phyloP scores from a whole-genome alignment of 2,797 vertebrate genomes.

The Leptodactylus fallax region DNA sequence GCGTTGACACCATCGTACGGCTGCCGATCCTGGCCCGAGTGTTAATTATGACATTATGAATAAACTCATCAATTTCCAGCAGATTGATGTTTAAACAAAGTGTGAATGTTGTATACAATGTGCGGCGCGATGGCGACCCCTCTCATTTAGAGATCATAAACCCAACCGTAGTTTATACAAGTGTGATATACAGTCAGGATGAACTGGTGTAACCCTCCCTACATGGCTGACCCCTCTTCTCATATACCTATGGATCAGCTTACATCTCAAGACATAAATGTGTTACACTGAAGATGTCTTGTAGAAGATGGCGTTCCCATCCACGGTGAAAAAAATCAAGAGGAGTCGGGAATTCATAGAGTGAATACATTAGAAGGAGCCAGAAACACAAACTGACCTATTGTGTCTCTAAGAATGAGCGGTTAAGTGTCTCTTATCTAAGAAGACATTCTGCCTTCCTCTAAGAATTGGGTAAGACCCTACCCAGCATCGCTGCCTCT shows the following conservation, averaged over 20 bases:
- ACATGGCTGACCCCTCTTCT: slow-evolving; percentile 18
- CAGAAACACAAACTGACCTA: not conserved
- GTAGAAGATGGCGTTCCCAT: not conserved
- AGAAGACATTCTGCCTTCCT: slow-evolving; percentile 8
- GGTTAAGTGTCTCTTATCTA: slow-evolving; percentile 38
- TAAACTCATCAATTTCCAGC: slow-evolving; percentile 41
- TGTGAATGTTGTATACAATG: slow-evolving; percentile 38
- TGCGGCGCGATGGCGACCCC: slow-evolving; percentile 1
- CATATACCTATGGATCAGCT: not conserved
- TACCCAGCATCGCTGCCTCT: not conserved
- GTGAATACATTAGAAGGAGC: too few relatives aligned
- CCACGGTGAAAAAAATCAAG: not conserved
- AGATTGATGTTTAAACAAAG: slow-evolving; percentile 58
- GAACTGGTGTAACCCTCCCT: slow-evolving; percentile 12
- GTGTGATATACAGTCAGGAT: slow-evolving; percentile 39
- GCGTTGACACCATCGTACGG: not conserved
- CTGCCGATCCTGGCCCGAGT: not conserved
- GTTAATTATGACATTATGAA: slow-evolving; percentile 50
- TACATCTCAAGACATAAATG: not conserved
- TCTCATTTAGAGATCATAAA: slow-evolving; percentile 28
- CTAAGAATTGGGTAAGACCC: not conserved
- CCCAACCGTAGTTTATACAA: slow-evolving; percentile 31
- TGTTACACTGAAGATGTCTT: too few relatives aligned
- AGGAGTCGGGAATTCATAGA: not conserved
- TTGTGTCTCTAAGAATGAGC: not conserved